phyloP scores from a whole-genome alignment of 2,113 vertebrate species.

The Uria lomvia region DNA sequence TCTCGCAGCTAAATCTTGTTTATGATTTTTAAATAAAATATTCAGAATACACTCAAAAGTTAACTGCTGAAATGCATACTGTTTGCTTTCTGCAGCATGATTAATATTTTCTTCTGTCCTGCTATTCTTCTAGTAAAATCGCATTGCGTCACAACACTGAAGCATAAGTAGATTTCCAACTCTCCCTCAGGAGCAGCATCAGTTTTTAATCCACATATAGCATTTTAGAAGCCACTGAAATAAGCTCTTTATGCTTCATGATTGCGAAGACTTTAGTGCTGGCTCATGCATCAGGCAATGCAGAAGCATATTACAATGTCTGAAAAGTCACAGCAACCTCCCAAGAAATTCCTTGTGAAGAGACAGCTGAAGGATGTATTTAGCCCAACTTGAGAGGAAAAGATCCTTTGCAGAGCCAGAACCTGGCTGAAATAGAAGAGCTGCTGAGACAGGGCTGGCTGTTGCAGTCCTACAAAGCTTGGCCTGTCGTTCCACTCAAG shows the following conservation, averaged over 20 bases:
- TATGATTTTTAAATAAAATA: background rate
- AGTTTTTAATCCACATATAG: conserved; percentile 34
- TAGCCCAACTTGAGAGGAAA: background rate
- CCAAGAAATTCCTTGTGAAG: background rate
- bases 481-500: background rate
- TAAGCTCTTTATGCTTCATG: conserved; percentile 32
- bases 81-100: background rate
- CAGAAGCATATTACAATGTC: background rate
- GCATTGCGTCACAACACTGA: background rate
- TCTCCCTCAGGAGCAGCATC: background rate
- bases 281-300: background rate
- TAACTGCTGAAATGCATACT: background rate
- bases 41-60: background rate
- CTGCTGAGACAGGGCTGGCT: background rate
- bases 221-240: background rate
- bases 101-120: background rate
- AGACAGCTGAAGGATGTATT: background rate
- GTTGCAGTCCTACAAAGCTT: background rate
- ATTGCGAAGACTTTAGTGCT: background rate
- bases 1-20: background rate
- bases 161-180: conserved; percentile 37
- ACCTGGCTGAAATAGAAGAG: background rate
- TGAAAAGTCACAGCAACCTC: background rate
- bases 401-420: background rate
- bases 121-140: background rate